Evolutionary conservation across 2,113 vertebrate species (phyloP).

Genomic region (Chlamydotis undulata): DNA sequence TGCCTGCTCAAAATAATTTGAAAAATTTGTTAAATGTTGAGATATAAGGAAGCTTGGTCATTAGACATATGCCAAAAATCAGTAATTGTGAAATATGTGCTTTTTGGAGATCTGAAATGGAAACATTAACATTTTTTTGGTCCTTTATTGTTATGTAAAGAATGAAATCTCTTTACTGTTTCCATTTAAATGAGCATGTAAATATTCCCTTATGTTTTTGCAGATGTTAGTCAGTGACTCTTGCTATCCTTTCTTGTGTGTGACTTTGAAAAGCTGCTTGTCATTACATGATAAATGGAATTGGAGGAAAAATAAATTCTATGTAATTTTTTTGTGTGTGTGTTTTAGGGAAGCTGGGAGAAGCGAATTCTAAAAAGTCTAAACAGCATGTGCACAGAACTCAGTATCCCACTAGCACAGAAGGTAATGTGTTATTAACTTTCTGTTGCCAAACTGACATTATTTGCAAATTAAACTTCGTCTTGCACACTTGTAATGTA

Average conservation of each 20-base stretch:
- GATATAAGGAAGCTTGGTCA: neutral
- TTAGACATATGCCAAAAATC: neutral
- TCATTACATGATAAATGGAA: neutral
- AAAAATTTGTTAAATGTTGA: neutral
- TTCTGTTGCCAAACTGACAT: neutral
- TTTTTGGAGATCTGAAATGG: neutral
- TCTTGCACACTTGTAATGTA: neutral
- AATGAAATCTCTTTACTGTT: neutral
- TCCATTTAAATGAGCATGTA: neutral
- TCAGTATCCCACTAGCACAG: conserved; percentile 89
- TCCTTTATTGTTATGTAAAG: neutral
- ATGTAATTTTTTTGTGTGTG: neutral
- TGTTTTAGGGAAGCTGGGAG: conserved; percentile 92
- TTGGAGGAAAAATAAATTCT: neutral
- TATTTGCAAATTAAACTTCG: neutral
- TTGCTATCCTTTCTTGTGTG: neutral
- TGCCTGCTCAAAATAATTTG: neutral
- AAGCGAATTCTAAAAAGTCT: conserved; percentile 95
- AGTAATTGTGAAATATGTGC: neutral
- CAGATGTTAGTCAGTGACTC: neutral
- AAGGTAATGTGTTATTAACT: conserved; percentile 77
- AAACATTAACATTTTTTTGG: neutral
- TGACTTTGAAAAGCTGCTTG: neutral
- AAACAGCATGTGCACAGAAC: conserved; percentile 96
- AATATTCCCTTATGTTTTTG: neutral